A percentile compares a stretch with the other conserved stretches of the same genome.
These are phyloP conservation scores for Dermatemys mawii DNA, from an alignment of 2,113 vertebrate species.

Conservation along the genomic window DNA sequence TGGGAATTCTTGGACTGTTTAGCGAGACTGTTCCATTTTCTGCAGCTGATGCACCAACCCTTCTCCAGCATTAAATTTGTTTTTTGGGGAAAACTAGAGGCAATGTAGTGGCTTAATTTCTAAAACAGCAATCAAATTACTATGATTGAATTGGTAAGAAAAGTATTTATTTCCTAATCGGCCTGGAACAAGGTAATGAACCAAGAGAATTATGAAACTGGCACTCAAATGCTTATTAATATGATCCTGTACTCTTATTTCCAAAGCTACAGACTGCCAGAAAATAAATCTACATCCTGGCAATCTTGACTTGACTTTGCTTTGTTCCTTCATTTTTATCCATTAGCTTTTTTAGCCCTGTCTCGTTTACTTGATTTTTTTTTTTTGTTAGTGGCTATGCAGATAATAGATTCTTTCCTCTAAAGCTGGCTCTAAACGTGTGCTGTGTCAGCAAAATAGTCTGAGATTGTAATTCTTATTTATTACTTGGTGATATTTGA, in stretches of 20 bases:
- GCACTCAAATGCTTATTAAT: neutral
- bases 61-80: neutral
- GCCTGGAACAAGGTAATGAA: neutral
- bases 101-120: neutral
- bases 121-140: neutral
- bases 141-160: neutral
- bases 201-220: neutral
- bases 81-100: neutral
- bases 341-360: neutral
- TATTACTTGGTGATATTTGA: neutral
- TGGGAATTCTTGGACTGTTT: neutral
- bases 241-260: neutral
- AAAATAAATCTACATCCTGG: neutral
- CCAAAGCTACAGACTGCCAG: neutral
- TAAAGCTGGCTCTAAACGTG: neutral
- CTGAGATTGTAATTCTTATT: neutral
- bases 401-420: neutral
- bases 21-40: neutral
- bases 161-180: neutral
- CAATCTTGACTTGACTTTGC: neutral
- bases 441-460: neutral
- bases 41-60: neutral
- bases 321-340: neutral
- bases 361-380: neutral
- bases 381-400: neutral